phyloP scores from a whole-genome alignment of 2,888 invertebrate species.

The Cosmopolites sordidus region DNA sequence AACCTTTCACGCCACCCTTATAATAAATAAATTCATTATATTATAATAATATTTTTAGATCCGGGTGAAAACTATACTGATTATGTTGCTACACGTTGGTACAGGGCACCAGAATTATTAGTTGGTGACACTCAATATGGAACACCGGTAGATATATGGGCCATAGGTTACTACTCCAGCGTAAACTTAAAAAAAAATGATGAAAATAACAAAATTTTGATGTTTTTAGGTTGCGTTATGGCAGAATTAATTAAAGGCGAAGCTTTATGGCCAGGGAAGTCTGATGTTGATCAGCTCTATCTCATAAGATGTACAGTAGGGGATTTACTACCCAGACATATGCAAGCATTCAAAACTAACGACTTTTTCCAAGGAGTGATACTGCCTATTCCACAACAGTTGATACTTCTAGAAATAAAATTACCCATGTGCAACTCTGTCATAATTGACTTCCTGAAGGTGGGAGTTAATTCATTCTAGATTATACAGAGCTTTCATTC shows the following conservation, averaged over 20 bases:
- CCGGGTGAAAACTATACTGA: slow-evolving; percentile 98
- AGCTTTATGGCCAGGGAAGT: slow-evolving; percentile 97
- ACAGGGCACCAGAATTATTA: slow-evolving; percentile 92
- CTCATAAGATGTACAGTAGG: slow-evolving; percentile 92
- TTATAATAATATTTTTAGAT: slow-evolving; percentile 56
- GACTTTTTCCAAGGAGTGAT: slow-evolving; percentile 87
- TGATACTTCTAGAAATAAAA: slow-evolving; percentile 81
- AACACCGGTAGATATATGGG: slow-evolving; percentile 96
- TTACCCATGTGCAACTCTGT: slow-evolving; percentile 72
- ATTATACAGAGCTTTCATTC: background rate
- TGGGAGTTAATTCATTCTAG: slow-evolving; percentile 39
- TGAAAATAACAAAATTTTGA: background rate
- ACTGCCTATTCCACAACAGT: slow-evolving; percentile 83
- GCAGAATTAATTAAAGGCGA: slow-evolving; percentile 86
- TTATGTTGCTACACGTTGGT: slow-evolving; percentile 99
- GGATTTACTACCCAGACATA: slow-evolving; percentile 87
- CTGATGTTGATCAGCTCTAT: slow-evolving; percentile 97
- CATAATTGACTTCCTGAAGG: slow-evolving; percentile 81
- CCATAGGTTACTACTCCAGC: slow-evolving; percentile 63
- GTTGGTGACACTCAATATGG: slow-evolving; percentile 95
- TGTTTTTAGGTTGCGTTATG: slow-evolving; percentile 69
- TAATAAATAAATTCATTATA: too few relatives aligned
- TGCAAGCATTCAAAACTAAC: slow-evolving; percentile 94
- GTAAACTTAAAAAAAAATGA: background rate
- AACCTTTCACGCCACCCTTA: too few relatives aligned